Percentiles rank a stretch among this genome's conserved stretches.
Conservation (phyloP, 23 tunicate species). For the Diplosoma virens region DNA sequence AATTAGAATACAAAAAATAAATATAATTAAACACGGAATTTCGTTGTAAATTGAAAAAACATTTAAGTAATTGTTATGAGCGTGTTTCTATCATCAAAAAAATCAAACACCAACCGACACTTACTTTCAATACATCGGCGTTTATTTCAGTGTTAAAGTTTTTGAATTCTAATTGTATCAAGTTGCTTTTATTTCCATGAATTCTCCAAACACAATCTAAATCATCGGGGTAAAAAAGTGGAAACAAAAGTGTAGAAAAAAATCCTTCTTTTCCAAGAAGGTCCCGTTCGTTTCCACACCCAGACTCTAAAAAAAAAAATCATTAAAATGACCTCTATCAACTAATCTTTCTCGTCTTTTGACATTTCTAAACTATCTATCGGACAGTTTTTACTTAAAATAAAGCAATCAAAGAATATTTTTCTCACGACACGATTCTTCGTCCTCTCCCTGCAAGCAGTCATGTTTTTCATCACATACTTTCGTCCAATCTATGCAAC, state of each 20-base stretch:
- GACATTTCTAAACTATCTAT: no score
- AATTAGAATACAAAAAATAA: no score
- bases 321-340: no score
- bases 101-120: background rate
- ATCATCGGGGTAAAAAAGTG: conserved; percentile 23
- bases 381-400: no score
- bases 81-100: no score
- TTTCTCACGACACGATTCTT: conserved; percentile 25
- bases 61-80: no score
- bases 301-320: conserved; percentile 21
- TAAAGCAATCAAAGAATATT: no score
- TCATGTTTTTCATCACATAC: conserved; percentile 41
- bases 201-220: conserved; percentile 38
- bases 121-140: conserved; percentile 21
- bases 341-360: no score
- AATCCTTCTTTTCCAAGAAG: background rate
- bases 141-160: conserved; percentile 31
- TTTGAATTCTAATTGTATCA: conserved; percentile 37
- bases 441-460: conserved; percentile 32
- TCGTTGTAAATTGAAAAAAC: no score
- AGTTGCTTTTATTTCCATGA: conserved; percentile 1
- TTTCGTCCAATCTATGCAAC: conserved; percentile 28
- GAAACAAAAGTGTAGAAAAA: conserved; percentile 12
- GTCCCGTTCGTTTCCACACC: conserved; percentile 32
- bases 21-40: no score